These are phyloP conservation scores for Podarcis raffonei DNA, from an alignment of 2,113 vertebrate species.

Conservation along the genomic window DNA sequence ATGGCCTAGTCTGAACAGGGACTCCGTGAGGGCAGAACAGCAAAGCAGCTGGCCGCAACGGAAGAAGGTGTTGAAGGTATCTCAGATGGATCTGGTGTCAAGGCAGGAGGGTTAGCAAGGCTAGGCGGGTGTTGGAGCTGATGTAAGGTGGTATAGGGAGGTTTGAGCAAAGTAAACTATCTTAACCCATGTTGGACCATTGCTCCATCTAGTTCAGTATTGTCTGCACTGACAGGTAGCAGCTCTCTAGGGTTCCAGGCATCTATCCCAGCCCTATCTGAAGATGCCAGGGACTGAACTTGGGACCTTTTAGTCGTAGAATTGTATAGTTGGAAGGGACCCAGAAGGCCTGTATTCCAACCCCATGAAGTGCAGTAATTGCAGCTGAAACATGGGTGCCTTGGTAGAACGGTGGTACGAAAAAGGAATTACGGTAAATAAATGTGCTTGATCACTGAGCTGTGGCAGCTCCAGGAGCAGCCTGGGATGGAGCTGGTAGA, in stretches of 20 bases:
- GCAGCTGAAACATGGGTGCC: too few species aligned
- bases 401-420: too few species aligned
- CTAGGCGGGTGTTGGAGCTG: background rate
- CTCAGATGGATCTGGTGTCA: background rate
- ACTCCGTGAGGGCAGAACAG: background rate
- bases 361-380: background rate
- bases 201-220: background rate
- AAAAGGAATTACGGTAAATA: too few species aligned
- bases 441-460: background rate
- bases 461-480: too few species aligned
- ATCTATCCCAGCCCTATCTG: background rate
- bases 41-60: background rate
- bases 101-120: background rate
- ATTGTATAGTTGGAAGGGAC: too few species aligned
- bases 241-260: background rate
- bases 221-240: background rate
- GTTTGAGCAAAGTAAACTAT: background rate
- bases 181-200: background rate
- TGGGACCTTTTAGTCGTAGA: too few species aligned
- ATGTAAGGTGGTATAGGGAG: background rate
- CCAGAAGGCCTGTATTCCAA: too few species aligned
- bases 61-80: background rate
- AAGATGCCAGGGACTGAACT: background rate
- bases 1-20: background rate
- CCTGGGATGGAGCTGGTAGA: background rate